Evolutionary conservation across 92 coral and sea anemone species (phyloP).

Genomic region (Pocillopora meandrina): DNA sequence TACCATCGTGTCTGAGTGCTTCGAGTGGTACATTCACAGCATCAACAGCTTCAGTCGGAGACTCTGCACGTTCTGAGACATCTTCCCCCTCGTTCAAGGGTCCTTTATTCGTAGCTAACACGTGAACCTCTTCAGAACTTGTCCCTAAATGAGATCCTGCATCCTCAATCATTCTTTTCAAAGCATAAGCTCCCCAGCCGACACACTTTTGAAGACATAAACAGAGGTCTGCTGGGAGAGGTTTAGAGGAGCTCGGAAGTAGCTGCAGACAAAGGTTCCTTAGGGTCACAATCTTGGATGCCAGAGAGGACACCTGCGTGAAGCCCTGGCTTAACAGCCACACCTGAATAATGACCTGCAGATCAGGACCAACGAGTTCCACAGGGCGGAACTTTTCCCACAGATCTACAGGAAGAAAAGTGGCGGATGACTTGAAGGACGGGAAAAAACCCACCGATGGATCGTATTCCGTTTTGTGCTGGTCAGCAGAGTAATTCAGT

Average conservation of each 20-base stretch:
- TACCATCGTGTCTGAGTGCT: constrained; percentile 53
- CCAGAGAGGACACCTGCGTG: constrained; percentile 77
- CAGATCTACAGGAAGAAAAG: constrained; percentile 78
- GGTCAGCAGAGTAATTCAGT: constrained; percentile 40
- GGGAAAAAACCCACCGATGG: constrained; percentile 77
- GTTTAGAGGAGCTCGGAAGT: constrained; percentile 62
- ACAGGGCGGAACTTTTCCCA: constrained; percentile 84
- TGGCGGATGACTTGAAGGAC: constrained; percentile 74
- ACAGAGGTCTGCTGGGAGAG: constrained; percentile 56
- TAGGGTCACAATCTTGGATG: constrained; percentile 81
- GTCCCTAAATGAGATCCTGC: constrained; percentile 79
- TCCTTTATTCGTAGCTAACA: constrained; percentile 6
- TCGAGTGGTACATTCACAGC: constrained; percentile 61
- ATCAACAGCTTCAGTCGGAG: constrained; percentile 62
- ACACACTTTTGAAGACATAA: constrained; percentile 79
- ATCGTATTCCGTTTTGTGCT: constrained; percentile 17
- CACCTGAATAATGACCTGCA: constrained; percentile 80
- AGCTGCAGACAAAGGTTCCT: constrained; percentile 65
- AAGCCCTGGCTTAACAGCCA: constrained; percentile 94
- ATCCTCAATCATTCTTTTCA: constrained; percentile 78
- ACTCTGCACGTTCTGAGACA: constrained; percentile 10
- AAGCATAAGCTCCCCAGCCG: constrained; percentile 87
- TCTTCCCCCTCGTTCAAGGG: constrained; percentile 16
- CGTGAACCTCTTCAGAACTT: constrained; percentile 42
- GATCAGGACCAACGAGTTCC: constrained; percentile 85